Conservation (phyloP, 2,888 invertebrate genomes). For the Boloria selene region DNA sequence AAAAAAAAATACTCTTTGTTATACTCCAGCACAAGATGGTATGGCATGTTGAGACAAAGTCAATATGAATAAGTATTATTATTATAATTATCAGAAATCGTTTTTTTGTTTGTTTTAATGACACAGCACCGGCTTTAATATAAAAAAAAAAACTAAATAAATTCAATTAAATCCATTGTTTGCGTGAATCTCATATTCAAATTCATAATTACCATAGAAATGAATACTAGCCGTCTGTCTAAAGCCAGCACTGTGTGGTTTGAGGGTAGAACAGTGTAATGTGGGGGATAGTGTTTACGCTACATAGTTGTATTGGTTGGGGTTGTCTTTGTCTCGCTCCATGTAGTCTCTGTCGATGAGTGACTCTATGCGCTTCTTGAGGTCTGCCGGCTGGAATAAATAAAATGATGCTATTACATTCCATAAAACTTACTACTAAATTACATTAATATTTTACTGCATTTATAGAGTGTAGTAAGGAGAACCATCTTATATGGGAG, state of each 20-base stretch:
- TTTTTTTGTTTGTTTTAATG: background rate
- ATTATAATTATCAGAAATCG: background rate
- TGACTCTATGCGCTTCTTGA: constrained; percentile 99
- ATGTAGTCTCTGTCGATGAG: constrained; percentile 99
- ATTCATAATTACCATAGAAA: no score
- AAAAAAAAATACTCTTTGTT: background rate
- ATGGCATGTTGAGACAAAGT: constrained; percentile 9
- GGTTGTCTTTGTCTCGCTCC: constrained; percentile 98
- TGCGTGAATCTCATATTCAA: no score
- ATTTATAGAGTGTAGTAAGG: no score
- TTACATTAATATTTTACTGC: no score
- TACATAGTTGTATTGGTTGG: constrained; percentile 99
- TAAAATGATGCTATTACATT: background rate
- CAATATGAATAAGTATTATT: background rate
- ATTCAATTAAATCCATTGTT: no score
- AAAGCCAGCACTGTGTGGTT: constrained; percentile 4
- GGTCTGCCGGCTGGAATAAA: constrained; percentile 91
- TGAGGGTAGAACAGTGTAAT: constrained; percentile 18
- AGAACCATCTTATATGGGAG: no score
- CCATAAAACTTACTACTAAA: no score
- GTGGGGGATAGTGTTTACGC: constrained; percentile 84
- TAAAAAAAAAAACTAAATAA: no score
- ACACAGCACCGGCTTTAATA: background rate
- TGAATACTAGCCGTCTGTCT: background rate
- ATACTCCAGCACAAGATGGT: background rate